Conservation (phyloP, 2,797 vertebrate genomes). For the Vultur gryphus region DNA sequence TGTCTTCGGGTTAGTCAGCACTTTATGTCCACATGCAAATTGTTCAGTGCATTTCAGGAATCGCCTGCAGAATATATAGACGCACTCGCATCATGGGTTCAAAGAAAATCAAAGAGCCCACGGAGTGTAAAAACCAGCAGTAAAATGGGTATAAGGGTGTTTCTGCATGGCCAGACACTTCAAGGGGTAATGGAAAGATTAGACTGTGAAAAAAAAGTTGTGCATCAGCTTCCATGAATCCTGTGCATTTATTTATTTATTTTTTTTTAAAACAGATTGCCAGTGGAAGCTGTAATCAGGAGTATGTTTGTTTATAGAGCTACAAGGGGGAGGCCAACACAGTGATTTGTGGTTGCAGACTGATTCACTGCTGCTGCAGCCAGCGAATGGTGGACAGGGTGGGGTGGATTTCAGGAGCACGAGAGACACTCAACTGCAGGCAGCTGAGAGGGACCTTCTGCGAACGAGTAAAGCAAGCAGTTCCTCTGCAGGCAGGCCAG, state of each 20-base stretch:
- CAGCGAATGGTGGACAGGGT: background rate
- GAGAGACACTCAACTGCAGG: background rate
- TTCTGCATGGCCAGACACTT: constrained; percentile 32
- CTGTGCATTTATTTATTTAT: background rate
- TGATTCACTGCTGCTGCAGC: background rate
- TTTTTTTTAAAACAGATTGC: background rate
- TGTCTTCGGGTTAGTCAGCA: background rate
- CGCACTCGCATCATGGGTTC: background rate
- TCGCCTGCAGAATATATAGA: background rate
- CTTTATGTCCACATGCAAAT: background rate
- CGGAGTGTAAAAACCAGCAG: background rate
- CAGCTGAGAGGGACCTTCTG: background rate
- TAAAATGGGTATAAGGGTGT: background rate
- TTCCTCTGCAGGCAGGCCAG: background rate
- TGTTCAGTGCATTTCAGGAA: background rate
- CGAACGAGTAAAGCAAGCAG: background rate
- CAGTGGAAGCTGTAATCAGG: constrained; percentile 18
- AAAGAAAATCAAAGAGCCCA: background rate
- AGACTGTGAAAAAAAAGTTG: background rate
- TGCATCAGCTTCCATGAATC: constrained; percentile 10
- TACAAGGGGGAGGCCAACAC: background rate
- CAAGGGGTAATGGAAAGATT: background rate
- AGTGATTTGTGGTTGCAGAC: constrained; percentile 18
- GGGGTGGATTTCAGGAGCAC: background rate
- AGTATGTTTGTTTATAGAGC: constrained; percentile 19